Evolutionary conservation across 2,797 vertebrate genomes (phyloP).

Genomic region (Okamejei kenojei): DNA sequence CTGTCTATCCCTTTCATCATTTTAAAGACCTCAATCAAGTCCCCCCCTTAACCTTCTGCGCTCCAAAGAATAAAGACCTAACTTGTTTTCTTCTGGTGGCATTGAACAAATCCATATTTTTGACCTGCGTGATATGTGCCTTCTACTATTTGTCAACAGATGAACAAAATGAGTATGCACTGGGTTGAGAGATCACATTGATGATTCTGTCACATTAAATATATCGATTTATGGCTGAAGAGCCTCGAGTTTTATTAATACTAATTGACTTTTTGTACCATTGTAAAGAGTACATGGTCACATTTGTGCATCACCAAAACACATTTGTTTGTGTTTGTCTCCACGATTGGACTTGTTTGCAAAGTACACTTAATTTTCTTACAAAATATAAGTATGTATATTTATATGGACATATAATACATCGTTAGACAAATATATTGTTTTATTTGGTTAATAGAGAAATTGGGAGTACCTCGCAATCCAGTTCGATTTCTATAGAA

Average conservation of each 20-base stretch:
- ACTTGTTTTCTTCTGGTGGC: neutral
- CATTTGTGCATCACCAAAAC: neutral
- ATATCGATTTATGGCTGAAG: slow-evolving; percentile 24
- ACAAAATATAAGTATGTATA: neutral
- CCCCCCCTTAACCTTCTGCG: too few species aligned
- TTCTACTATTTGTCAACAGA: neutral
- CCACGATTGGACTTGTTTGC: neutral
- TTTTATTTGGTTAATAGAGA: neutral
- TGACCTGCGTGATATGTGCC: neutral
- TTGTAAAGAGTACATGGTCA: neutral
- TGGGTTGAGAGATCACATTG: slow-evolving; percentile 7
- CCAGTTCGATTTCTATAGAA: neutral
- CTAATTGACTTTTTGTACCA: slow-evolving; percentile 16
- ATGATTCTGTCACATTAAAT: slow-evolving; percentile 30
- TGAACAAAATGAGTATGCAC: neutral
- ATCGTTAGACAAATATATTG: neutral
- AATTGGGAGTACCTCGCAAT: neutral
- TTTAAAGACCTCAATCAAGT: too few species aligned
- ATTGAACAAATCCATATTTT: slow-evolving; percentile 4
- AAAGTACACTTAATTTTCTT: slow-evolving; percentile 10
- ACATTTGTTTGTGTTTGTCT: neutral
- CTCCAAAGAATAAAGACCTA: too few species aligned
- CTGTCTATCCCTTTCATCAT: too few species aligned
- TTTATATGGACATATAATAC: neutral
- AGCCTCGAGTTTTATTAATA: neutral